A percentile compares a stretch with the other conserved stretches of the same genome.
Evolutionary conservation across 2,113 vertebrate genomes (phyloP).

Genomic region (Triplophysa siluroides): DNA sequence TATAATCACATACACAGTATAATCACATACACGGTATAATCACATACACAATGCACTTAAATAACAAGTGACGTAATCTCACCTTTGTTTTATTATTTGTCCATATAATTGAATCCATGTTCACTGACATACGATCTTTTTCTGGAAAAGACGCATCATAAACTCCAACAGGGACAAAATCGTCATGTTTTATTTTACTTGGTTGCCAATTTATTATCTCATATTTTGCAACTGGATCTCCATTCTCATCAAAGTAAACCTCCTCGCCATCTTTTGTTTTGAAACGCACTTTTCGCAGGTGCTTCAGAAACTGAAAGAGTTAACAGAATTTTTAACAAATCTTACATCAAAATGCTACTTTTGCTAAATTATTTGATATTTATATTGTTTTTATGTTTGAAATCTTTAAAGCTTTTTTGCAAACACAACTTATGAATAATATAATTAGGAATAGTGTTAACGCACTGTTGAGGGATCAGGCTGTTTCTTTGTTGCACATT

Average conservation of each 20-base stretch:
- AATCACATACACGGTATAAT: too few species aligned
- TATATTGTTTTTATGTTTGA: too few species aligned
- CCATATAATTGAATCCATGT: slow-evolving; percentile 64
- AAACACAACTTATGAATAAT: too few species aligned
- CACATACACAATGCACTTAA: too few species aligned
- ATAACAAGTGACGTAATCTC: neutral
- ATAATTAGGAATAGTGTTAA: neutral
- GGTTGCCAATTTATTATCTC: slow-evolving; percentile 75
- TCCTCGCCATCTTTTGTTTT: slow-evolving; percentile 71
- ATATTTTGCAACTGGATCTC: slow-evolving; percentile 72
- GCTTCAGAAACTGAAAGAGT: slow-evolving; percentile 63
- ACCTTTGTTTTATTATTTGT: slow-evolving; percentile 59
- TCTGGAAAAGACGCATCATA: slow-evolving; percentile 65
- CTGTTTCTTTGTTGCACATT: slow-evolving; percentile 34
- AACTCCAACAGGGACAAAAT: slow-evolving; percentile 70
- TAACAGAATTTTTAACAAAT: neutral
- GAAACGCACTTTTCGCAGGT: slow-evolving; percentile 60
- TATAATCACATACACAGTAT: too few species aligned
- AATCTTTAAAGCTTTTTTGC: too few species aligned
- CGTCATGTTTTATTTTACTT: slow-evolving; percentile 45
- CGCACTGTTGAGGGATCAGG: slow-evolving; percentile 39
- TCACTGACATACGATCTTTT: slow-evolving; percentile 59
- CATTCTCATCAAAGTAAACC: slow-evolving; percentile 69
- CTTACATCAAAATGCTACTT: too few species aligned
- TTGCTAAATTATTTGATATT: too few species aligned